Percentiles rank a stretch among this genome's conserved stretches.
These are phyloP conservation scores for Phylloscopus trochiloides DNA, from an alignment of 2,113 vertebrate genomes.

Conservation along the genomic window DNA sequence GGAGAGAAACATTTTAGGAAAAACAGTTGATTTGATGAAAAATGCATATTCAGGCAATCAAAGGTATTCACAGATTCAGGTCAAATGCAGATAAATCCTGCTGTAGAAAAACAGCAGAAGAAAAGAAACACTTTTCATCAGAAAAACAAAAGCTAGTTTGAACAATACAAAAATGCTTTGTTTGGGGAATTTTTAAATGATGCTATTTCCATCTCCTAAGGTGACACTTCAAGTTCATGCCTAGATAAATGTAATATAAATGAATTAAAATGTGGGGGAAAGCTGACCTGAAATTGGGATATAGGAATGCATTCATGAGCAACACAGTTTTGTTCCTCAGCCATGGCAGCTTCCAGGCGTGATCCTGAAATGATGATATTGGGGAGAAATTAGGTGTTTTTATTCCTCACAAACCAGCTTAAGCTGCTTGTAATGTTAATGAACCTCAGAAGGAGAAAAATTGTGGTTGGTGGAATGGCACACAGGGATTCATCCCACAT, in stretches of 20 bases:
- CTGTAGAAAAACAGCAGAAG: conserved; percentile 35
- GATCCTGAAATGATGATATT: fast-evolving
- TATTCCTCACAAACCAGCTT: neutral
- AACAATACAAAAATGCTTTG: conserved; percentile 17
- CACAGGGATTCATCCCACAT: neutral
- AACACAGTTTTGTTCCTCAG: neutral
- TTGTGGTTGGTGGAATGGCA: neutral
- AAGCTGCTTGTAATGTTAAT: neutral
- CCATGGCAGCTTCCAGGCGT: neutral
- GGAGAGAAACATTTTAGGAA: conserved; percentile 17
- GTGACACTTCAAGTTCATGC: neutral
- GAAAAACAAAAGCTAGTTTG: conserved; percentile 23
- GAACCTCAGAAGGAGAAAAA: neutral
- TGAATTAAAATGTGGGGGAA: neutral
- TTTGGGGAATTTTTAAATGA: conserved; percentile 32
- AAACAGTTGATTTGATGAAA: conserved; percentile 58
- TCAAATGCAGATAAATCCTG: conserved; percentile 39
- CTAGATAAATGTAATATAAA: neutral
- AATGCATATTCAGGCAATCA: conserved; percentile 53
- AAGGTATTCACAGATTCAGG: conserved; percentile 39
- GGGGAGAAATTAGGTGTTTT: neutral
- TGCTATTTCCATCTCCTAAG: neutral
- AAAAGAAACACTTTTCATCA: neutral
- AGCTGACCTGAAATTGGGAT: neutral
- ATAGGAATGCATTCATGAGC: neutral